A percentile compares a stretch with the other conserved stretches of the same genome.
Evolutionary conservation across 2,888 invertebrate species (phyloP).

Genomic region (Argyra leucocephala): DNA sequence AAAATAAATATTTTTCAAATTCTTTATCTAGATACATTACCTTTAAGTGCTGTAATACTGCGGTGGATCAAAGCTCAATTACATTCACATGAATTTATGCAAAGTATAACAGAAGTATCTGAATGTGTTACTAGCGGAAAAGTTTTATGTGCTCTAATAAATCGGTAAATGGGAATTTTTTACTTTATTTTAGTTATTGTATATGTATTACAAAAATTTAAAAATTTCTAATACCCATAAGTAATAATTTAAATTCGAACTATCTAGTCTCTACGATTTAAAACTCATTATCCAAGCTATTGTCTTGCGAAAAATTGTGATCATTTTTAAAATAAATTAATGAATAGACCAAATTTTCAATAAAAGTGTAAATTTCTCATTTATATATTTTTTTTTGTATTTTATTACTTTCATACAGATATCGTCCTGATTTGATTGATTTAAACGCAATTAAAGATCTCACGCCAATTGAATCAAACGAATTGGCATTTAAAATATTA

Average conservation of each 20-base stretch:
- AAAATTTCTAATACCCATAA: too few relatives aligned
- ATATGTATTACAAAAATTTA: too few relatives aligned
- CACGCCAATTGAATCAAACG: constrained; percentile 60
- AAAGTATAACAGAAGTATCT: constrained; percentile 38
- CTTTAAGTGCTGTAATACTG: constrained; percentile 38
- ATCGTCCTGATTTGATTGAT: constrained; percentile 83
- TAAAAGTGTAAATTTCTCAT: too few relatives aligned
- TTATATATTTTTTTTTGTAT: too few relatives aligned
- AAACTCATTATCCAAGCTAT: too few relatives aligned
- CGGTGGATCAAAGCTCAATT: constrained; percentile 42
- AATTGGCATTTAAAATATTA: constrained; percentile 74
- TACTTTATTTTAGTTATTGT: too few relatives aligned
- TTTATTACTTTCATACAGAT: constrained; percentile 48
- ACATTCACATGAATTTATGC: constrained; percentile 36
- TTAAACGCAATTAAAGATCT: constrained; percentile 55
- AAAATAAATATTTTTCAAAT: neutral
- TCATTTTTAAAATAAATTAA: too few relatives aligned
- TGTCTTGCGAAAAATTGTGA: too few relatives aligned
- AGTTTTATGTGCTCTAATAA: constrained; percentile 41
- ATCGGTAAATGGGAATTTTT: constrained; percentile 31
- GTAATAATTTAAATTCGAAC: too few relatives aligned
- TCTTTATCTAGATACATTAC: constrained; percentile 31
- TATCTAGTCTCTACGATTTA: too few relatives aligned
- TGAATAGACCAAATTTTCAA: too few relatives aligned
- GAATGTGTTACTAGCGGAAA: constrained; percentile 42